phyloP scores from a whole-genome alignment of 2,113 vertebrate genomes.

The Aythya baeri region DNA sequence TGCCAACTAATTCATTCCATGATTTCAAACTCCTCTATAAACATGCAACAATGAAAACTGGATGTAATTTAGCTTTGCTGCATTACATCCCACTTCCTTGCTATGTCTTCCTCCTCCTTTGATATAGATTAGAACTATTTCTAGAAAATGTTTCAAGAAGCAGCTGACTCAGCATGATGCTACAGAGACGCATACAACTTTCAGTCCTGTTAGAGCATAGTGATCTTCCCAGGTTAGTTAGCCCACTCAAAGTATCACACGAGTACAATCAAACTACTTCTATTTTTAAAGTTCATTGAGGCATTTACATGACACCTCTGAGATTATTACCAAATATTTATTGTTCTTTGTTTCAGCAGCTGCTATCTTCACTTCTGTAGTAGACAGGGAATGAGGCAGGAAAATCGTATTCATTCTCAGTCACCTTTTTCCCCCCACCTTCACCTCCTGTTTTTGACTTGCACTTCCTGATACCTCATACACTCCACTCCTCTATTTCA shows the following conservation, averaged over 20 bases:
- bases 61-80: background rate
- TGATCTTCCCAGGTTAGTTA: background rate
- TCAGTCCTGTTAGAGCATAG: background rate
- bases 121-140: background rate
- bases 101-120: background rate
- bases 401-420: background rate
- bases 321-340: background rate
- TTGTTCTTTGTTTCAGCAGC: background rate
- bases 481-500: background rate
- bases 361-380: background rate
- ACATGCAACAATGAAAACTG: background rate
- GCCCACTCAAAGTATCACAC: background rate
- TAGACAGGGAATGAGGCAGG: background rate
- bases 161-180: background rate
- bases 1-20: background rate
- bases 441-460: background rate
- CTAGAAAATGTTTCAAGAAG: background rate
- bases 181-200: background rate
- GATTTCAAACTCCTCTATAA: background rate
- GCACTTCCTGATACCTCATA: background rate
- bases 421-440: background rate
- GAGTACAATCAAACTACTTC: background rate
- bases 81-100: background rate
- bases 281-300: background rate
- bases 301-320: background rate